Conservation (phyloP, 1,140 invertebrate species). For the Apis dorsata region DNA sequence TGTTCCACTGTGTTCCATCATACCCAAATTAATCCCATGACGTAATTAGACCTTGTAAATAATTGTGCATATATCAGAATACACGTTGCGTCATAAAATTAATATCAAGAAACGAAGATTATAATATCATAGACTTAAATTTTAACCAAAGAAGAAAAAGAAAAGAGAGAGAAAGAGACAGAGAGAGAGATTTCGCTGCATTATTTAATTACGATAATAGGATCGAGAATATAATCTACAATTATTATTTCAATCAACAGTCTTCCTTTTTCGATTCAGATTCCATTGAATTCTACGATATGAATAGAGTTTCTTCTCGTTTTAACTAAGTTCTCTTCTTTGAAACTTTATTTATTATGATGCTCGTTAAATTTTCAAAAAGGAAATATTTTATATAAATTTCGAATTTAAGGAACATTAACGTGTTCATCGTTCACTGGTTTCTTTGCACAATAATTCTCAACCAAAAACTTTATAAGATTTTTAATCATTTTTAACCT, state of each 20-base stretch:
- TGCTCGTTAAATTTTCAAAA: no score
- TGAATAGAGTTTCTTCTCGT: no score
- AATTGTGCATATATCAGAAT: not conserved
- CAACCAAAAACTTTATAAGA: no score
- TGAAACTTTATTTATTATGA: no score
- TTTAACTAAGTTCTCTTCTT: no score
- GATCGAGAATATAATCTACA: not conserved
- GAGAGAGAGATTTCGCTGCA: not conserved
- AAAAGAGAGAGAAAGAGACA: not conserved
- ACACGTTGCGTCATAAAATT: not conserved
- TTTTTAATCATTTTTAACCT: no score
- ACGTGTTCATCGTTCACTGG: no score
- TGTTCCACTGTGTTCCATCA: slow-evolving; percentile 22
- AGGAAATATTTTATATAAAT: no score
- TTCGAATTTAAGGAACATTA: not conserved
- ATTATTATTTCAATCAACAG: not conserved
- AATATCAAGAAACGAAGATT: slow-evolving; percentile 1
- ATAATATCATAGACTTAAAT: not conserved
- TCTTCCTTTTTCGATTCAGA: not conserved
- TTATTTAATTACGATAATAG: no score
- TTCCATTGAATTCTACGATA: not conserved
- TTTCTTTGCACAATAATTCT: no score
- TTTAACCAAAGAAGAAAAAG: not conserved
- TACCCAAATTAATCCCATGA: slow-evolving; percentile 43
- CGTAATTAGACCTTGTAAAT: slow-evolving; percentile 46